phyloP scores from a whole-genome alignment of 2,113 vertebrate genomes.

The Telmatochromis brichardi region DNA sequence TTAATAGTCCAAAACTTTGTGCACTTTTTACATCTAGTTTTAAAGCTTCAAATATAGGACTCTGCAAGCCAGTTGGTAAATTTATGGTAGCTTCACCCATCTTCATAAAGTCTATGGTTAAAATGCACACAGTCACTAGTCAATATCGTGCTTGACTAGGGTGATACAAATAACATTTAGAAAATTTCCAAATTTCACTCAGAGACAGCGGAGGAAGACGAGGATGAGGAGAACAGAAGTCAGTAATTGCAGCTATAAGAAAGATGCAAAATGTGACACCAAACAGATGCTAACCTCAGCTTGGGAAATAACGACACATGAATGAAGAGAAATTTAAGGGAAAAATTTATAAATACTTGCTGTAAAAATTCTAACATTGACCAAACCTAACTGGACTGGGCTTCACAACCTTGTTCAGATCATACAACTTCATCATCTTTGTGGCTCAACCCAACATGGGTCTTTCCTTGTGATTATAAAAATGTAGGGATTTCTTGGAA shows the following conservation, averaged over 20 bases:
- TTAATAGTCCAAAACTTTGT: fast-evolving
- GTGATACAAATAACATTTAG: background rate
- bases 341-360: background rate
- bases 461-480: background rate
- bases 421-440: background rate
- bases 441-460: background rate
- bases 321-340: background rate
- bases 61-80: background rate
- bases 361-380: background rate
- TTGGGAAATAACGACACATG: background rate
- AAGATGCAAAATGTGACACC: background rate
- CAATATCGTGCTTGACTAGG: background rate
- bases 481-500: background rate
- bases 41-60: background rate
- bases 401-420: background rate
- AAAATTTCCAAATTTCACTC: background rate
- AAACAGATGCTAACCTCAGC: background rate
- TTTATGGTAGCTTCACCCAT: background rate
- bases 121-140: background rate
- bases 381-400: fast-evolving
- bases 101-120: background rate
- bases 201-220: background rate
- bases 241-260: background rate
- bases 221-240: background rate
- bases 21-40: background rate